These are phyloP conservation scores for Drepanosiphum platanoidis DNA, from an alignment of 2,888 invertebrate genomes.

Conservation along the genomic window DNA sequence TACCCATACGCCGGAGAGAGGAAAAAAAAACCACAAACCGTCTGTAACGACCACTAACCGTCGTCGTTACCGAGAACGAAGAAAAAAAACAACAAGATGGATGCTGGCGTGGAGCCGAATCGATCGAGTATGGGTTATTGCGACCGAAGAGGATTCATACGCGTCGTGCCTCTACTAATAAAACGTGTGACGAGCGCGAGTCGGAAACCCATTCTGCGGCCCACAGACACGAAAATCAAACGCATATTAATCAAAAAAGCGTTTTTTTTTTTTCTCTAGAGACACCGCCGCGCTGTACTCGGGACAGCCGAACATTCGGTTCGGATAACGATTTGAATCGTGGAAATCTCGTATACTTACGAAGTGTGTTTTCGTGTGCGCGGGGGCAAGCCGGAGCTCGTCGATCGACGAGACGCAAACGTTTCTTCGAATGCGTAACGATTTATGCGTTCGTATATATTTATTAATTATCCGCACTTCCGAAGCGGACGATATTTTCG, in stretches of 20 bases:
- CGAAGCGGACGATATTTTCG: no score
- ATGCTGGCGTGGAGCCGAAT: constrained; percentile 20
- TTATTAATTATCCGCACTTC: no score
- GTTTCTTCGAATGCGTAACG: no score
- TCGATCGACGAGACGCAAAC: no score
- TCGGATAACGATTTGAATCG: no score
- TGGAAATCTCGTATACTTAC: no score
- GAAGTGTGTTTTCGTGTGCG: no score
- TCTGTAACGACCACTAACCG: constrained; percentile 22
- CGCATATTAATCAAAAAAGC: not conserved
- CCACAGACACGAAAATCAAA: not conserved
- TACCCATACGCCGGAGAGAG: not conserved
- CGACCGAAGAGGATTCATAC: not conserved
- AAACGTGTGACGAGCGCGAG: not conserved
- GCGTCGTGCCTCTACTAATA: not conserved
- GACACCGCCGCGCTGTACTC: no score
- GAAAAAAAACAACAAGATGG: not conserved
- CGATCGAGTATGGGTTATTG: not conserved
- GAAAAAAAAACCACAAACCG: constrained; percentile 42
- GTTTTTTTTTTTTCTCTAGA: no score
- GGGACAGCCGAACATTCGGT: no score
- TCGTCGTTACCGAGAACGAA: not conserved
- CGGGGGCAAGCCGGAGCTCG: no score
- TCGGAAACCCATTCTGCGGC: not conserved
- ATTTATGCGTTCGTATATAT: no score